phyloP scores from a whole-genome alignment of 2,113 vertebrate species.

The Diadophis punctatus region DNA sequence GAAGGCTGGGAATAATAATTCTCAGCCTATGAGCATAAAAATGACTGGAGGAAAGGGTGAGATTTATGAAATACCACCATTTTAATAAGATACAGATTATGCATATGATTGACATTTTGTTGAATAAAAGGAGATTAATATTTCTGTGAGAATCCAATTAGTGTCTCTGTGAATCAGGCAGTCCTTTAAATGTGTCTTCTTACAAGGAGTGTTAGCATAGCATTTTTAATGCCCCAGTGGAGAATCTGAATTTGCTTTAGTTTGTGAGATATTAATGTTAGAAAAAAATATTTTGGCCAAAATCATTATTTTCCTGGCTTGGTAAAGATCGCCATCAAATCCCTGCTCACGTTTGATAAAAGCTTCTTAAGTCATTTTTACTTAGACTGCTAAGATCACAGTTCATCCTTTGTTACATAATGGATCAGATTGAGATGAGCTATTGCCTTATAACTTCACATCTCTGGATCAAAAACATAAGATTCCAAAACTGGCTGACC shows the following conservation, averaged over 20 bases:
- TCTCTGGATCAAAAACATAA: conserved; percentile 18
- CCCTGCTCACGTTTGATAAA: conserved; percentile 39
- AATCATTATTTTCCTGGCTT: conserved; percentile 51
- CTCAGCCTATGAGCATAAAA: background rate
- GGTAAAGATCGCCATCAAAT: conserved; percentile 28
- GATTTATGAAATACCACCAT: background rate
- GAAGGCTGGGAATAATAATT: background rate
- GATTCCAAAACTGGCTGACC: background rate
- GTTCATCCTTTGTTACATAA: conserved; percentile 21
- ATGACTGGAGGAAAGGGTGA: background rate
- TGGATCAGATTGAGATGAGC: conserved; percentile 18
- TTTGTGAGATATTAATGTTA: conserved; percentile 34
- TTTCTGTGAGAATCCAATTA: conserved; percentile 12
- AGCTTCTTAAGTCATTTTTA: conserved; percentile 27
- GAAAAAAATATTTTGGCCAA: conserved; percentile 47
- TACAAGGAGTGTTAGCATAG: conserved; percentile 31
- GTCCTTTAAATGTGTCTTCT: conserved; percentile 8
- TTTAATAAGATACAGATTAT: background rate
- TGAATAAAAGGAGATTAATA: background rate
- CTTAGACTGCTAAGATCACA: conserved; percentile 24
- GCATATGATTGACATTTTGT: background rate
- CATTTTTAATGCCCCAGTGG: conserved; percentile 4
- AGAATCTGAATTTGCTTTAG: conserved; percentile 28
- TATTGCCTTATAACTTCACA: conserved; percentile 31
- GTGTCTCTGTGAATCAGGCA: background rate